phyloP scores from a whole-genome alignment of 2,888 invertebrate species.

The Acleris holmiana region DNA sequence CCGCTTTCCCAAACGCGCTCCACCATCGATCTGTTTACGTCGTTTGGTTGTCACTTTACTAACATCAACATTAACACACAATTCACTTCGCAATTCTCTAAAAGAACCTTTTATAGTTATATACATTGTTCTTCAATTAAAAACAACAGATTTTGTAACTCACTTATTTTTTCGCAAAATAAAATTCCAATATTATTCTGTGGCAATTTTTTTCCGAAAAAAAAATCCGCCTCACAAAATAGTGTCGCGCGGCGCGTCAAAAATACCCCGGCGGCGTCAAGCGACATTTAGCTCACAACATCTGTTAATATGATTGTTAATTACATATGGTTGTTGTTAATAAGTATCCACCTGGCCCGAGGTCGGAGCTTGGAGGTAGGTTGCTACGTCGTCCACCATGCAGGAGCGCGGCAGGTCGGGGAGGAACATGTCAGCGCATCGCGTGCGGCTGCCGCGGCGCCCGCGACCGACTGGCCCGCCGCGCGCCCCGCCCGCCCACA shows the following conservation, averaged over 20 bases:
- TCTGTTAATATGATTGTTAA: slow-evolving; percentile 85
- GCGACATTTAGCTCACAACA: slow-evolving; percentile 83
- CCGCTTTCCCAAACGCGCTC: neutral
- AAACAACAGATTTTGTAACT: no score
- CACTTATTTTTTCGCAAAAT: no score
- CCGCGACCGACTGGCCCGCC: slow-evolving; percentile 41
- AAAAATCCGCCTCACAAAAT: slow-evolving; percentile 2
- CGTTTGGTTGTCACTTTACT: slow-evolving; percentile 50
- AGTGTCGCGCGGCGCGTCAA: slow-evolving; percentile 57
- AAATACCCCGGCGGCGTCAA: slow-evolving; percentile 83
- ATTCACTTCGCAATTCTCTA: slow-evolving; percentile 35
- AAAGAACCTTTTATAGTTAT: slow-evolving; percentile 1
- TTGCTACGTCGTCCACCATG: slow-evolving; percentile 98
- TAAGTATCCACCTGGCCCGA: slow-evolving; percentile 94
- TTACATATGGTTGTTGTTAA: slow-evolving; percentile 83
- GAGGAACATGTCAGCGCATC: slow-evolving; percentile 91
- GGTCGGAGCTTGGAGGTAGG: slow-evolving; percentile 97
- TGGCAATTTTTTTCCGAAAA: neutral
- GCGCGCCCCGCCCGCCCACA: slow-evolving; percentile 53
- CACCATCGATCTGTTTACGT: slow-evolving; percentile 78
- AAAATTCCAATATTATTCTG: no score
- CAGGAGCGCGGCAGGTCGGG: slow-evolving; percentile 96
- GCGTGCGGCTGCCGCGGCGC: slow-evolving; percentile 69
- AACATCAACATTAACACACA: slow-evolving; percentile 35
- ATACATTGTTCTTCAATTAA: no score